A percentile compares a stretch with the other conserved stretches of the same genome.
Conservation (phyloP, 2,888 invertebrate species). For the Athripsodes cinereus region DNA sequence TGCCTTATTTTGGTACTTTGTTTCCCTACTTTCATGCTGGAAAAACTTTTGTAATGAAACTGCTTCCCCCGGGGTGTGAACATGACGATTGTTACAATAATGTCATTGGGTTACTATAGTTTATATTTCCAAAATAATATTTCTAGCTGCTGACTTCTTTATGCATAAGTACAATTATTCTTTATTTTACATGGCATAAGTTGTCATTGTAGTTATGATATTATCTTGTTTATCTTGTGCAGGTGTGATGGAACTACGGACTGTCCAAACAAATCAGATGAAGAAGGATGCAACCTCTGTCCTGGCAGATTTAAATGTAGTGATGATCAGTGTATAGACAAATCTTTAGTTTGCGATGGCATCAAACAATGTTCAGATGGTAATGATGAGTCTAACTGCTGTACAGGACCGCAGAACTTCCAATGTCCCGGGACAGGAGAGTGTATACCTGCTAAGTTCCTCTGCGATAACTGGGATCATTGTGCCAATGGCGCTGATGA, state of each 20-base stretch:
- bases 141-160: not conserved
- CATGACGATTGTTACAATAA: too few relatives aligned
- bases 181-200: too few relatives aligned
- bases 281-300: conserved; percentile 31
- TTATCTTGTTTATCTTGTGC: conserved; percentile 10
- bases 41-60: too few relatives aligned
- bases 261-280: conserved; percentile 76
- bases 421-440: conserved; percentile 67
- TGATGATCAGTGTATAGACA: conserved; percentile 54
- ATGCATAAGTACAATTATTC: not conserved
- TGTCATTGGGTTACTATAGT: too few relatives aligned
- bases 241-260: conserved; percentile 76
- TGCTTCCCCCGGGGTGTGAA: too few relatives aligned
- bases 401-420: conserved; percentile 55
- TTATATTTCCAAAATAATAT: not conserved
- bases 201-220: not conserved
- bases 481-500: conserved; percentile 82
- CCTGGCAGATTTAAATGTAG: conserved; percentile 24
- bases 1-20: too few relatives aligned
- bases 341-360: conserved; percentile 56
- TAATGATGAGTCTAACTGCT: conserved; percentile 64
- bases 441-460: conserved; percentile 59
- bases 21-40: too few relatives aligned
- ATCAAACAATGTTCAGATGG: conserved; percentile 61
- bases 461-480: conserved; percentile 73